A percentile compares a stretch with the other conserved stretches of the same genome.
These are phyloP conservation scores for Trialeurodes vaporariorum DNA, from an alignment of 1,140 invertebrate species.

Conservation along the genomic window DNA sequence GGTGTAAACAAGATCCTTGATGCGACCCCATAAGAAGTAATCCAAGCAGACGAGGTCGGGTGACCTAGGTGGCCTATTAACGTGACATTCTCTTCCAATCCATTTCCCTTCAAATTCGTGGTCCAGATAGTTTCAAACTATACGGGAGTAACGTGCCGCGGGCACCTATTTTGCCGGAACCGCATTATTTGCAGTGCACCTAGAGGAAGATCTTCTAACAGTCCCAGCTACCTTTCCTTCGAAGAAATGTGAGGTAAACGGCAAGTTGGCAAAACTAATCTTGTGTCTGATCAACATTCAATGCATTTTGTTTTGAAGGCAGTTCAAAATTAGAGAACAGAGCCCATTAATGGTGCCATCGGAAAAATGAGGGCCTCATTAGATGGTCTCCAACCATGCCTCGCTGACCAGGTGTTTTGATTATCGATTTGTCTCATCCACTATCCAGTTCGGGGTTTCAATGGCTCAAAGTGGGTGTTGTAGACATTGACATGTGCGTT, in stretches of 20 bases:
- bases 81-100: conserved; percentile 33
- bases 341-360: conserved; percentile 23
- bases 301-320: too few relatives aligned
- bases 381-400: conserved; percentile 25
- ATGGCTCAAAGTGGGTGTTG: conserved; percentile 7
- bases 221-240: conserved; percentile 14
- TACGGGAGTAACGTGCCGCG: conserved; percentile 23
- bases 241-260: too few relatives aligned
- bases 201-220: neutral
- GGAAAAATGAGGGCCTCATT: conserved; percentile 30
- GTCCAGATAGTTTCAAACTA: conserved; percentile 18
- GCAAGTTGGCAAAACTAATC: too few relatives aligned
- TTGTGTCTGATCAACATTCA: too few relatives aligned
- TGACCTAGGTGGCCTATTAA: conserved; percentile 34
- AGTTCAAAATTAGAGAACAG: too few relatives aligned
- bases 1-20: conserved; percentile 32
- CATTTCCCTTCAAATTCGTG: conserved; percentile 30
- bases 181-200: neutral
- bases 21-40: conserved; percentile 35
- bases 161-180: conserved; percentile 25
- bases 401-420: conserved; percentile 28
- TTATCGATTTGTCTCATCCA: too few relatives aligned
- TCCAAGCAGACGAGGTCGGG: conserved; percentile 34
- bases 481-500: conserved; percentile 30
- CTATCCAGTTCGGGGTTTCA: neutral